Evolutionary conservation across 1,140 invertebrate species (phyloP).

Genomic region (Frieseomelitta varia): DNA sequence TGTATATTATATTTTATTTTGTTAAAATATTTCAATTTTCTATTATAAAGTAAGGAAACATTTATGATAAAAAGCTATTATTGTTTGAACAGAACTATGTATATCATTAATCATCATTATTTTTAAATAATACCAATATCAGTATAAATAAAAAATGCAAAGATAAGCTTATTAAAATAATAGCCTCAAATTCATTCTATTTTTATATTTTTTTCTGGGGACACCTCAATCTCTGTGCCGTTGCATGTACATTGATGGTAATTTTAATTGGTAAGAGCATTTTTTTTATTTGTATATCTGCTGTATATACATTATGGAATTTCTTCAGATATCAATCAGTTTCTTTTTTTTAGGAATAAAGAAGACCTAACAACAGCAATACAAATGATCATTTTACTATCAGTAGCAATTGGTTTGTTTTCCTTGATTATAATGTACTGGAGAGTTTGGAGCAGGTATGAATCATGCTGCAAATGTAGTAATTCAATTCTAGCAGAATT

Average conservation of each 20-base stretch:
- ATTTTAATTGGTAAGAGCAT: constrained; percentile 3
- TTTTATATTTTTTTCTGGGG: background rate
- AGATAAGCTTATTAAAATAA: background rate
- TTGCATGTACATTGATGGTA: background rate
- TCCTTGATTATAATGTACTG: constrained; percentile 57
- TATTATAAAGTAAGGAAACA: too few relatives aligned
- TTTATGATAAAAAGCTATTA: background rate
- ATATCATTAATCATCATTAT: rapidly evolving
- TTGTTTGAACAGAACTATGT: background rate
- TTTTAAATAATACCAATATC: background rate
- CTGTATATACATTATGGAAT: background rate
- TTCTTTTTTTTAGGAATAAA: constrained; percentile 53
- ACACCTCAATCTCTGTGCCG: background rate
- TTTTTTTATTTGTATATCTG: background rate
- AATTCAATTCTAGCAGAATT: background rate
- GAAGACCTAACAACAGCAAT: constrained; percentile 30
- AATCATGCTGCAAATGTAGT: background rate
- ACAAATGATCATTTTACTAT: constrained; percentile 60
- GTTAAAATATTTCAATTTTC: background rate
- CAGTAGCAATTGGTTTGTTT: constrained; percentile 57
- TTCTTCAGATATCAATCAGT: background rate
- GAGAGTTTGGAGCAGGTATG: constrained; percentile 65
- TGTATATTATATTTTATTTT: background rate
- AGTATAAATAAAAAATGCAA: background rate
- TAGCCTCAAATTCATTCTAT: background rate